Percentiles rank a stretch among this genome's conserved stretches.
These are phyloP conservation scores for Zhengitettix transpicula DNA, from an alignment of 2,888 invertebrate species.

Conservation along the genomic window DNA sequence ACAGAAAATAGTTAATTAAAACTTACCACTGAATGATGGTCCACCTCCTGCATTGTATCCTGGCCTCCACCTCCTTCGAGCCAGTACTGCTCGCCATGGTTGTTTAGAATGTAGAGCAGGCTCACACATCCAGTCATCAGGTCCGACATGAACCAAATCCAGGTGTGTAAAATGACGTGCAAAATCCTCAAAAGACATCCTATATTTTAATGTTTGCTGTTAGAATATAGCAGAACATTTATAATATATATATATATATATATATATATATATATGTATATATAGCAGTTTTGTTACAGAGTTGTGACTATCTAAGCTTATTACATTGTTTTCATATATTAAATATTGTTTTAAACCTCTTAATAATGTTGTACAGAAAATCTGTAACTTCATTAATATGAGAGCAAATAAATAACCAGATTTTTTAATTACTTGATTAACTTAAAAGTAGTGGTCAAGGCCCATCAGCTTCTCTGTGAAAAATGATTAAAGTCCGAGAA, in stretches of 20 bases:
- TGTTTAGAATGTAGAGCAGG: slow-evolving; percentile 46
- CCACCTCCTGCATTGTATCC: slow-evolving; percentile 58
- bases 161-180: slow-evolving; percentile 45
- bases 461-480: no score
- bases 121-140: slow-evolving; percentile 58
- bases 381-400: no score
- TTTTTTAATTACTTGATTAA: no score
- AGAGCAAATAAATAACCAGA: no score
- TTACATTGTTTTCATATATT: no score
- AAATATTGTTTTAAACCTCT: no score
- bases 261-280: background rate
- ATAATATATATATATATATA: background rate
- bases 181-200: slow-evolving; percentile 58
- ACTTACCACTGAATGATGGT: slow-evolving; percentile 35
- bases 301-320: background rate
- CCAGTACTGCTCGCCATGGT: slow-evolving; percentile 53
- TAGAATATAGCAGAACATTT: no score
- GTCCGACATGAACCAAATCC: slow-evolving; percentile 57
- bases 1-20: no score
- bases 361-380: no score
- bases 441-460: no score
- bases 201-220: slow-evolving; percentile 18
- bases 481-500: no score
- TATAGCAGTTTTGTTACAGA: background rate
- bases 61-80: slow-evolving; percentile 46